A percentile compares a stretch with the other conserved stretches of the same genome.
These are phyloP conservation scores for Heteropelma amictum DNA, from an alignment of 2,888 invertebrate species.

Conservation along the genomic window DNA sequence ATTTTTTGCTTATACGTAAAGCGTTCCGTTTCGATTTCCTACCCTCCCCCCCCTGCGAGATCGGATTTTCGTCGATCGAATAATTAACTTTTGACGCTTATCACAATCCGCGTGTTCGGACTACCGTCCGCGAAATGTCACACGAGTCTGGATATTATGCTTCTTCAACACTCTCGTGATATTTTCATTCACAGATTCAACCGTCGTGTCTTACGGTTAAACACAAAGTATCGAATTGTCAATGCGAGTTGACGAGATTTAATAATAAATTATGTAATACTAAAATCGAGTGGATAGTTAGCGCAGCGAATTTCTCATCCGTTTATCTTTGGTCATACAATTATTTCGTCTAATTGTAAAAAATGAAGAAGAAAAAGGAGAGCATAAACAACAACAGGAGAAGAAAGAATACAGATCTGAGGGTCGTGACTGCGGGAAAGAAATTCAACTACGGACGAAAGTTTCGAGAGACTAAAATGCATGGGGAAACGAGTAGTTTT, in stretches of 20 bases:
- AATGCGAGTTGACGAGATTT: slow-evolving; percentile 30
- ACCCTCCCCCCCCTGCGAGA: too few species aligned
- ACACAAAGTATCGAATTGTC: slow-evolving; percentile 22
- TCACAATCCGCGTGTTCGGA: background rate
- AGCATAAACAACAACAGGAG: background rate
- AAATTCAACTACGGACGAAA: too few species aligned
- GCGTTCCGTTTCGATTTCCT: too few species aligned
- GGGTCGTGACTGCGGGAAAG: background rate
- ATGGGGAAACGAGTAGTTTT: background rate
- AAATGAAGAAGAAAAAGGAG: background rate
- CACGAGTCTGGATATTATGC: slow-evolving; percentile 42
- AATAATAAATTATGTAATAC: slow-evolving; percentile 31
- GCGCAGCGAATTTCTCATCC: slow-evolving; percentile 31
- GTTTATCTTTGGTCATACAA: slow-evolving; percentile 53
- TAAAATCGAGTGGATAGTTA: slow-evolving; percentile 10
- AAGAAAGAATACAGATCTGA: background rate
- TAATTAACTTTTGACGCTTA: background rate
- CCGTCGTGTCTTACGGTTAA: background rate
- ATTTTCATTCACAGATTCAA: slow-evolving; percentile 3
- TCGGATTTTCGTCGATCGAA: background rate
- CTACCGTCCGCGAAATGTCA: background rate
- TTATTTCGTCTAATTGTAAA: slow-evolving; percentile 9
- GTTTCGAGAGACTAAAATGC: too few species aligned
- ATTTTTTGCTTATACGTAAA: too few species aligned
- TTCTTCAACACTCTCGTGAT: too few species aligned